phyloP scores from a whole-genome alignment of 2,113 vertebrate species.

The Barbus barbus region DNA sequence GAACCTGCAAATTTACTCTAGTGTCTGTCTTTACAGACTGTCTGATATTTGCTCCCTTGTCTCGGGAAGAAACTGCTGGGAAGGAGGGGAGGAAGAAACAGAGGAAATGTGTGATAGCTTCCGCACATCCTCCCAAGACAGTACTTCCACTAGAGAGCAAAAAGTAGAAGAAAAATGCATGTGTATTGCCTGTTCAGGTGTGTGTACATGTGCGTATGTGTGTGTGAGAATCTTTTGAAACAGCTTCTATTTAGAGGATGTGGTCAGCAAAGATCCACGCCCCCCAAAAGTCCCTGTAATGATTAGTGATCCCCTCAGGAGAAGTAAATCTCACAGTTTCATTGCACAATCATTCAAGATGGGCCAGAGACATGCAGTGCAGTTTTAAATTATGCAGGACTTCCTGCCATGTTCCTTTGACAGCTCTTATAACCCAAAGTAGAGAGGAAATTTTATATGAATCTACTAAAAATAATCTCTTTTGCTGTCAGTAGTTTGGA shows the following conservation, averaged over 20 bases:
- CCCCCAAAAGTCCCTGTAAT: slow-evolving; percentile 63
- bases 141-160: slow-evolving; percentile 65
- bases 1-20: slow-evolving; percentile 73
- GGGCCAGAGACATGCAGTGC: slow-evolving; percentile 69
- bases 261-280: slow-evolving; percentile 59
- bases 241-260: slow-evolving; percentile 50
- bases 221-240: slow-evolving; percentile 52
- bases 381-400: slow-evolving; percentile 79
- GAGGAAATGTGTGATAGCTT: slow-evolving; percentile 71
- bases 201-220: slow-evolving; percentile 42
- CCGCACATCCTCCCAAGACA: slow-evolving; percentile 75
- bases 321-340: slow-evolving; percentile 75
- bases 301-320: slow-evolving; percentile 79
- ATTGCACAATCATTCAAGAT: slow-evolving; percentile 75
- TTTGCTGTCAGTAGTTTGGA: slow-evolving; percentile 58
- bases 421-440: slow-evolving; percentile 64
- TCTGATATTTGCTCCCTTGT: slow-evolving; percentile 60
- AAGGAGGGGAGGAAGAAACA: slow-evolving; percentile 56
- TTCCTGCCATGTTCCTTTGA: slow-evolving; percentile 73
- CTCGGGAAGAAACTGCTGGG: slow-evolving; percentile 56
- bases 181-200: slow-evolving; percentile 33
- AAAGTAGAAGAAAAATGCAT: slow-evolving; percentile 40
- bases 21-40: slow-evolving; percentile 37
- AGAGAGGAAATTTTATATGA: slow-evolving; percentile 60
- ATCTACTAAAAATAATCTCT: slow-evolving; percentile 54